Evolutionary conservation across 2,797 vertebrate species (phyloP).

Genomic region (Tenualosa ilisha): DNA sequence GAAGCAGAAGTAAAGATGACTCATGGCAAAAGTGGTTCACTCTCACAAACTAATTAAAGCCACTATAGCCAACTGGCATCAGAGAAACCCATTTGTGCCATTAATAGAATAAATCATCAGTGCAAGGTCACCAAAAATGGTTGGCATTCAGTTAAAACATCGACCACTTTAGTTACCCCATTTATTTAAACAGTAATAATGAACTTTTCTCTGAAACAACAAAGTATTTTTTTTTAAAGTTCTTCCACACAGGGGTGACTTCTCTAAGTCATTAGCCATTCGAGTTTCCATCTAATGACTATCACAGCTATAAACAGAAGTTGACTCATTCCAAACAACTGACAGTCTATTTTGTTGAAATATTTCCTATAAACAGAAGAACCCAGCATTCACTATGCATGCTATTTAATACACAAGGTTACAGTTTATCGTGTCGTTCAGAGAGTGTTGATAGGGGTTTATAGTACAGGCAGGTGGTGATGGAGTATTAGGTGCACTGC

Average conservation of each 20-base stretch:
- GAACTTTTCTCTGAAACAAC: neutral
- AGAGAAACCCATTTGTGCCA: neutral
- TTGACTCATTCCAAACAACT: neutral
- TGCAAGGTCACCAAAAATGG: neutral
- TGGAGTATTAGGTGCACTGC: neutral
- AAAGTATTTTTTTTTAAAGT: neutral
- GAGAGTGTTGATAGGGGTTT: neutral
- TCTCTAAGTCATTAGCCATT: neutral
- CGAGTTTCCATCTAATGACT: neutral
- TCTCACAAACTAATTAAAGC: neutral
- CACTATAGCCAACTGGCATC: neutral
- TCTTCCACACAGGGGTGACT: neutral
- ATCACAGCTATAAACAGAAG: neutral
- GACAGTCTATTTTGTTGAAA: neutral
- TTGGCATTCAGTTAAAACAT: neutral
- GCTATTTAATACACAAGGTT: neutral
- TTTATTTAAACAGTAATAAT: neutral
- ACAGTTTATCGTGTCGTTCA: neutral
- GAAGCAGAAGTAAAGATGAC: neutral
- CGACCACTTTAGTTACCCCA: neutral
- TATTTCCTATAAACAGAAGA: neutral
- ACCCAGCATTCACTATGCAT: neutral
- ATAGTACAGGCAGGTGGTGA: neutral
- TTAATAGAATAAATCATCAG: neutral
- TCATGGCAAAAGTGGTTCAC: neutral